Base-by-base conservation (phyloP, 2,888 invertebrate genomes). In the Drosophila eohydei region DNA sequence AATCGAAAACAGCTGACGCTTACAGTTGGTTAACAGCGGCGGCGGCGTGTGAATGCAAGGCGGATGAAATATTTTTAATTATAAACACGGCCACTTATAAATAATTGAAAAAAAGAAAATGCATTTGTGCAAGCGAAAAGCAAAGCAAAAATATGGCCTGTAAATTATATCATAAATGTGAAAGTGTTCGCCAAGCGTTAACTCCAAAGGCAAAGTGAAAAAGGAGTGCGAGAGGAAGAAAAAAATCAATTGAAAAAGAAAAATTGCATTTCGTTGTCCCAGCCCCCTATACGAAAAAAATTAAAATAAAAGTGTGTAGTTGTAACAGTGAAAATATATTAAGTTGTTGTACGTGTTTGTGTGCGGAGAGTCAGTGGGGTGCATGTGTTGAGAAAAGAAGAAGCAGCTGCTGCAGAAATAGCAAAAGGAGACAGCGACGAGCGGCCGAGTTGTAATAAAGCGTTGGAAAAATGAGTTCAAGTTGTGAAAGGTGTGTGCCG, bases 401-500 rank as follows among this genome's bases (percentile, higher is more conserved):
- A 70, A 71, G 76, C 62, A 71, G 73, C 87, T 77, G 74, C 72
- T 81, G 87, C 83, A 87, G 73, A 87, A 87, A 89, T 76, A 85
- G 87, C 87, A 81, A 88, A 90, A 84, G 89, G 90, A 88, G 83
- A 84, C 82, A 76, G 65, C 81, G 66, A 72, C 66, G 28, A 72
- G 71, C 57, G 66, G 67, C 54, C 76, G 28, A 78, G 67, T 67
- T 66, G 30, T 71, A 80, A 74, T 72, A 83, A 81, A 83, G 76
- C 68, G 80, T 77, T 74, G 72, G 74, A 80, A 91, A 91, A 90
- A 91, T 91, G 91, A 91, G 91, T 89, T 90, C 90, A 79, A 91
- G 91, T 89, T 91, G 92, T 89, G 91, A 91, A 91, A 91, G 91
- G 91, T 91, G 91, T 89, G 92, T 92, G 88, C 78, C 83, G 90